These are phyloP conservation scores for Ascidia mentula DNA, from an alignment of 23 tunicate species.

Conservation along the genomic window DNA sequence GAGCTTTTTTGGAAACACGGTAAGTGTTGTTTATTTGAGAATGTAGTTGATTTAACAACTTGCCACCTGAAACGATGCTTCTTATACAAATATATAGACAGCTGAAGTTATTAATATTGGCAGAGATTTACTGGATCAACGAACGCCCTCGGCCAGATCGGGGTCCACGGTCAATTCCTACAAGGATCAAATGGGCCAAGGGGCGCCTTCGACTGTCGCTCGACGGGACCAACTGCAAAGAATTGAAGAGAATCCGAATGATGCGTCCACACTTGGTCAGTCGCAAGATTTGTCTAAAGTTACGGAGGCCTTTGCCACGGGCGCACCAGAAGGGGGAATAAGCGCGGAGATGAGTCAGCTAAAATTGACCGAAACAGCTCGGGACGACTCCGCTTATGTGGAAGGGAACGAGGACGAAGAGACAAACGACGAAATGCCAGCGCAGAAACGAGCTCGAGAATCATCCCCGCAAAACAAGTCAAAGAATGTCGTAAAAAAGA, in stretches of 20 bases:
- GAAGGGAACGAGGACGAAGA: not conserved
- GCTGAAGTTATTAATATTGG: too few relatives aligned
- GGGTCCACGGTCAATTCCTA: not conserved
- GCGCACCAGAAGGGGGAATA: not conserved
- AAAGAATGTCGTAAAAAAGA: not conserved
- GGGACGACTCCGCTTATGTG: conserved; percentile 7
- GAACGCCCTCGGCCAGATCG: not conserved
- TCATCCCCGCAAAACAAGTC: not conserved
- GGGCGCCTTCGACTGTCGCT: not conserved
- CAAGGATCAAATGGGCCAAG: not conserved
- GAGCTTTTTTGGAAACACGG: not conserved
- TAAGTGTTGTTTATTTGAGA: too few relatives aligned
- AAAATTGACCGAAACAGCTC: not conserved
- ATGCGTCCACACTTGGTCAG: not conserved
- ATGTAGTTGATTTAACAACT: too few relatives aligned
- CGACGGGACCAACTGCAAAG: not conserved
- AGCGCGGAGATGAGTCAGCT: not conserved
- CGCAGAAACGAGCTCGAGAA: not conserved
- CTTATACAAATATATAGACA: too few relatives aligned
- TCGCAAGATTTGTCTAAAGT: not conserved
- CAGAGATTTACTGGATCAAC: not conserved
- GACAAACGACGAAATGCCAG: not conserved
- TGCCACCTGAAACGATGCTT: too few relatives aligned
- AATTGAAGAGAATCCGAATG: not conserved
- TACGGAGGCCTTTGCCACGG: not conserved